Base-by-base conservation (phyloP, 1,140 invertebrate genomes). In the Procambarus virginalis region DNA sequence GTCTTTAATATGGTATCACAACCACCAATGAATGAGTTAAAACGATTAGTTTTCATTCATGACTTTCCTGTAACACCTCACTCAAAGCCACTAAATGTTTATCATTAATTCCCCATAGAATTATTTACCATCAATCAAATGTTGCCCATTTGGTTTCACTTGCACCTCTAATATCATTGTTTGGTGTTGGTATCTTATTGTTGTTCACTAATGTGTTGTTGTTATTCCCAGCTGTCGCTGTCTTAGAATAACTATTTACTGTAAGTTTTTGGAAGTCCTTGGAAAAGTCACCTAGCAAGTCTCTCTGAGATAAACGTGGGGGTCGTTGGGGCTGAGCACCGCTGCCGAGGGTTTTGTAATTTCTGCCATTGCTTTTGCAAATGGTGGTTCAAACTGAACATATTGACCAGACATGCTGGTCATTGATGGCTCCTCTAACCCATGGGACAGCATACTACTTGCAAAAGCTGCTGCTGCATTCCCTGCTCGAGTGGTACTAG, bases 201-300 rank as follows among this genome's bases (percentile, higher is more conserved):
- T 84, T 89, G 46, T 89, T 89, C 6, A 75, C 10, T 17, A 78
- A 45, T 48, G 64, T 82, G 51, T 48, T 79, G 14, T 89, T 89
- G 70, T 89, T 84, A 48, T 89, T 89, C 12, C 55, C 76, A n/a
- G 75, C n/a, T 22, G 75, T 34, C 8, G 58, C 73, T 49, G 75
- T 22, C 17, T 48, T 49, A 58, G 87, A 22, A 12, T 20, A 45
- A 14, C 73, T 75, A 17, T 84, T 89, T 60, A 89, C 45, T 46
- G 49, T 89, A 45, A 89, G 76, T 70, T 89, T 89, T 49, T 89
- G 88, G 70, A 89, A 89, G 60, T 89, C 88, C 60, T 89, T 89
- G 45, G 88, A 89, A 51, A 89, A 89, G 51, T 89, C 88, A 17
- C 88, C 88, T 46, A 89, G 34, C 8, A 89, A 58, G 51, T 89